A percentile compares a stretch with the other conserved stretches of the same genome.
Evolutionary conservation across 2,888 invertebrate species (phyloP).

Genomic region (Encarsia formosa): DNA sequence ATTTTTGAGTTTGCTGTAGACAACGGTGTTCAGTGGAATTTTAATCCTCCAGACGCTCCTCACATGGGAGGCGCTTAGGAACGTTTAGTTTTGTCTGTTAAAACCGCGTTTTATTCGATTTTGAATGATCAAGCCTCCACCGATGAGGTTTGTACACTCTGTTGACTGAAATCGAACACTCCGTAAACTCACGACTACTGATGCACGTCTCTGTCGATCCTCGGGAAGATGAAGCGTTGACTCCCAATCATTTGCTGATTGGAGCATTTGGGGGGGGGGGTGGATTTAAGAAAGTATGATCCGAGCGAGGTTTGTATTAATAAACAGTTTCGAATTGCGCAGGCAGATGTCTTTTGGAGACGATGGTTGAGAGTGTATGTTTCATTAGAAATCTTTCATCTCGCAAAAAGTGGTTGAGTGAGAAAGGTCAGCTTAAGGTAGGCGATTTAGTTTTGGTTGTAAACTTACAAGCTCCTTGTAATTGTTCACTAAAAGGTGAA

Average conservation of each 20-base stretch:
- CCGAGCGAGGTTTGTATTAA: too few relatives aligned
- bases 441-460: too few relatives aligned
- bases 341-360: too few relatives aligned
- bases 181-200: slow-evolving; percentile 11
- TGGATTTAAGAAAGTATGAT: too few relatives aligned
- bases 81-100: slow-evolving; percentile 9
- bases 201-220: slow-evolving; percentile 7
- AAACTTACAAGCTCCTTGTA: too few relatives aligned
- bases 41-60: slow-evolving; percentile 2
- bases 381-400: too few relatives aligned
- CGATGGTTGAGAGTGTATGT: too few relatives aligned
- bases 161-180: slow-evolving; percentile 10
- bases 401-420: too few relatives aligned
- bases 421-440: too few relatives aligned
- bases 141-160: slow-evolving; percentile 10
- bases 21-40: neutral
- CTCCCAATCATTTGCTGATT: slow-evolving; percentile 17
- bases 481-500: too few relatives aligned
- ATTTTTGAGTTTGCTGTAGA: neutral
- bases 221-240: slow-evolving; percentile 1
- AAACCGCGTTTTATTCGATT: neutral
- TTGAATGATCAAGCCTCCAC: neutral
- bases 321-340: too few relatives aligned
- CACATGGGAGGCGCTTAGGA: slow-evolving; percentile 16
- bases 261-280: too few relatives aligned